These are phyloP conservation scores for Apotomis turbidana DNA, from an alignment of 2,888 invertebrate species.

Conservation along the genomic window DNA sequence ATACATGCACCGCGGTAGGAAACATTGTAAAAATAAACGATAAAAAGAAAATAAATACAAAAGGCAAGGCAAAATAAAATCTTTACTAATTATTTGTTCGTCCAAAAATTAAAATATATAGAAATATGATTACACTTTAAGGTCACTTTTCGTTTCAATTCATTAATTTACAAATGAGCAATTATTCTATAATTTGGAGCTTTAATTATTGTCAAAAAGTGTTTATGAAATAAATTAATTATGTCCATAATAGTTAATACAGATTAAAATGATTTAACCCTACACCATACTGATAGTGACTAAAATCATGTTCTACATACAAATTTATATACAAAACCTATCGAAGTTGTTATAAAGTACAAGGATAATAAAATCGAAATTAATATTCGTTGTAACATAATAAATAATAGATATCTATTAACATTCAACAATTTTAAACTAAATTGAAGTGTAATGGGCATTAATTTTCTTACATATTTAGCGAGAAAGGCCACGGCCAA, in stretches of 20 bases:
- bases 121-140: constrained; percentile 47
- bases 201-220: constrained; percentile 40
- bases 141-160: constrained; percentile 55
- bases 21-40: neutral
- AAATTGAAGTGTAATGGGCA: constrained; percentile 54
- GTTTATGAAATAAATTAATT: constrained; percentile 42
- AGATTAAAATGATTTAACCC: constrained; percentile 44
- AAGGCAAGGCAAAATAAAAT: constrained; percentile 10
- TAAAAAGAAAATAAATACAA: neutral
- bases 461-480: constrained; percentile 36
- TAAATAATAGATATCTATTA: constrained; percentile 77
- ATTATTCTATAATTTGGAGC: constrained; percentile 49
- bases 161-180: constrained; percentile 55
- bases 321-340: constrained; percentile 62
- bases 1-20: neutral
- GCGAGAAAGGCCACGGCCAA: neutral
- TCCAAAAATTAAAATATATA: constrained; percentile 28
- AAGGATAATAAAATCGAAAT: constrained; percentile 53
- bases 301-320: constrained; percentile 52
- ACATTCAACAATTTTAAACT: constrained; percentile 75
- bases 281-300: constrained; percentile 57
- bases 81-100: constrained; percentile 25
- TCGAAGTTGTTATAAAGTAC: constrained; percentile 54
- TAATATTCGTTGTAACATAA: constrained; percentile 77
- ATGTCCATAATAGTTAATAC: constrained; percentile 43